Evolutionary conservation across 2,113 vertebrate genomes (phyloP).

Genomic region (Carassius gibelio): DNA sequence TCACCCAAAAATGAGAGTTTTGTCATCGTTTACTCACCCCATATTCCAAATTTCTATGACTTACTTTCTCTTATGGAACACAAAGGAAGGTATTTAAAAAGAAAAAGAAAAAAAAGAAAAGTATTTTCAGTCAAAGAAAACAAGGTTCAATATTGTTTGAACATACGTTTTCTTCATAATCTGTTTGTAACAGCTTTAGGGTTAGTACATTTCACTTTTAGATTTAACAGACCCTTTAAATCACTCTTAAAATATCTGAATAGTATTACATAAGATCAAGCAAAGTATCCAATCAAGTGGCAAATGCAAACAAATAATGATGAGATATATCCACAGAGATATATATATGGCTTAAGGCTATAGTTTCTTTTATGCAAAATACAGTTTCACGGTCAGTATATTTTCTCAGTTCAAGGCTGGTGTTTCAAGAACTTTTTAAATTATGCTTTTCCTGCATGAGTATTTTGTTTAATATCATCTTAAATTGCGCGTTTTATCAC

Average conservation of each 20-base stretch:
- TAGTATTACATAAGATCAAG: neutral
- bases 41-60: neutral
- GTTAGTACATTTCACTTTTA: neutral
- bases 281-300: neutral
- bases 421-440: neutral
- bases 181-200: neutral
- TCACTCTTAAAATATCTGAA: conserved; percentile 1
- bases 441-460: neutral
- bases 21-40: neutral
- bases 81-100: neutral
- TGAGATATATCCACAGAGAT: neutral
- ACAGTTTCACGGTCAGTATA: neutral
- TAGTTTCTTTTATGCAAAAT: neutral
- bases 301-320: neutral
- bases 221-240: neutral
- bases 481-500: neutral
- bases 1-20: neutral
- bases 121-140: neutral
- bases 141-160: neutral
- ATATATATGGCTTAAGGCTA: too few species aligned
- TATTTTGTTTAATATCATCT: neutral
- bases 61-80: neutral
- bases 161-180: neutral
- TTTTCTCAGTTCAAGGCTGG: neutral
- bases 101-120: too few species aligned